phyloP scores from a whole-genome alignment of 2,113 vertebrate genomes.

The Grammomys dolichurus region DNA sequence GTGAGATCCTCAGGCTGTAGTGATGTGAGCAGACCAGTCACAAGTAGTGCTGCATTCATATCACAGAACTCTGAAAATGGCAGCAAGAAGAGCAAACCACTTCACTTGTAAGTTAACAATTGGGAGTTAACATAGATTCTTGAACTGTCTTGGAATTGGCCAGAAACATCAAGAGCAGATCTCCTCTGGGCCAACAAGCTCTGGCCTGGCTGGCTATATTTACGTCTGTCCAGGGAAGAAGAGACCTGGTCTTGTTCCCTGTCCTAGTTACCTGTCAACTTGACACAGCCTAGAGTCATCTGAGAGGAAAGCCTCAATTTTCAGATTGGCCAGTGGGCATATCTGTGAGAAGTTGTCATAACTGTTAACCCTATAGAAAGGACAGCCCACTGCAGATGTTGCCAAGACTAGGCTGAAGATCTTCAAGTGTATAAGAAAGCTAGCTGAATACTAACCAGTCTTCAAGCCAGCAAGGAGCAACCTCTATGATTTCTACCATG shows the following conservation, averaged over 20 bases:
- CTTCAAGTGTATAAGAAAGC: neutral
- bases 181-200: neutral
- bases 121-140: neutral
- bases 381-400: neutral
- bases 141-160: neutral
- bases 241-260: neutral
- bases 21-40: neutral
- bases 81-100: rapidly evolving
- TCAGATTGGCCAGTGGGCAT: neutral
- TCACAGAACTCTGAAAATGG: neutral
- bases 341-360: neutral
- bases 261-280: neutral
- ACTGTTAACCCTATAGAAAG: neutral
- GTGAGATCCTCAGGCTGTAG: neutral
- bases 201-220: neutral
- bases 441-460: neutral
- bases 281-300: neutral
- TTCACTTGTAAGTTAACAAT: neutral
- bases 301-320: neutral
- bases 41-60: neutral
- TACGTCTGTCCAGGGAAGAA: neutral
- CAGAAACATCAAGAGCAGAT: neutral
- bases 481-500: neutral
- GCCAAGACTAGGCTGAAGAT: no score
- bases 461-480: neutral